Conservation (phyloP, 2,888 invertebrate species). For the Linnaemya vulpina region DNA sequence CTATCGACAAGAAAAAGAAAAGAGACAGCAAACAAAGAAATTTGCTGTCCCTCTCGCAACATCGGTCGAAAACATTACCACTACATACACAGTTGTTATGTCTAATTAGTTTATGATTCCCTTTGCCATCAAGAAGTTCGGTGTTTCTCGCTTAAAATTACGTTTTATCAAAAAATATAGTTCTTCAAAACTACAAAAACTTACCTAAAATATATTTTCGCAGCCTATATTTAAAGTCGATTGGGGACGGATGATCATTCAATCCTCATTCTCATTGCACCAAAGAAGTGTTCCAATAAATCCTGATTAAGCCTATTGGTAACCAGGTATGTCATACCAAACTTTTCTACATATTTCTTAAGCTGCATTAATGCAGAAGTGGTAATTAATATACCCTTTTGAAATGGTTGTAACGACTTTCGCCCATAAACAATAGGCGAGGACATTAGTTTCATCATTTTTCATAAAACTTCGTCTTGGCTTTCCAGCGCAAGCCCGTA, state of each 20-base stretch:
- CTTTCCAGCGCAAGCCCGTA: background rate
- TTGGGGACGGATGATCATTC: conserved; percentile 5
- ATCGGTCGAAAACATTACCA: too few species aligned
- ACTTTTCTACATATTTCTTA: background rate
- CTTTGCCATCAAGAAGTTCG: background rate
- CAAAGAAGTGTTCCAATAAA: conserved; percentile 6
- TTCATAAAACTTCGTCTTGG: background rate
- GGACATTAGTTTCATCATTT: background rate
- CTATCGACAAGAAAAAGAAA: too few species aligned
- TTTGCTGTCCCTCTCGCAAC: too few species aligned
- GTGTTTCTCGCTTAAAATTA: background rate
- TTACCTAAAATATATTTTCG: conserved; percentile 5
- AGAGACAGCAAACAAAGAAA: too few species aligned
- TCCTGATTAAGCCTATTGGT: background rate
- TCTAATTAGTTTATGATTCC: too few species aligned
- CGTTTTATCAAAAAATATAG: background rate
- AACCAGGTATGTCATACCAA: background rate
- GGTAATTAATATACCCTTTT: background rate
- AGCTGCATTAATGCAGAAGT: background rate
- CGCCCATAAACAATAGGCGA: background rate
- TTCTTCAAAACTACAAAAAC: too few species aligned
- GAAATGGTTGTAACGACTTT: background rate
- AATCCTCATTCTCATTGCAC: background rate
- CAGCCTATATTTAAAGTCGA: background rate
- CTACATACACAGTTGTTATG: too few species aligned